Evolutionary conservation across 2,888 invertebrate species (phyloP), one percentile per base, ranked within the genome.

Genomic region (Zonitis immaculata): DNA sequence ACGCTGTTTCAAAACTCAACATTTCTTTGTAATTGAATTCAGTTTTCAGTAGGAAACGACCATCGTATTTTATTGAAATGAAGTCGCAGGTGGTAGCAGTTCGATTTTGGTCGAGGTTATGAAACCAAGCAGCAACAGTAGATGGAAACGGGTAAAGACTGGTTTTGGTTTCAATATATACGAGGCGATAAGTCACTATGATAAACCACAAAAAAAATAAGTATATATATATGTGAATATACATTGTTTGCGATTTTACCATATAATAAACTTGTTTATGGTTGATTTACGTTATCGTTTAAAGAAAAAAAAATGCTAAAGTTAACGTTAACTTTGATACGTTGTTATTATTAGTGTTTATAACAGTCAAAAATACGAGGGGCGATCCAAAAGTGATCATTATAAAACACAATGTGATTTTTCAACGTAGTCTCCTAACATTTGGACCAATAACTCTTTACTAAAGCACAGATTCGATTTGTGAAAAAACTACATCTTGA

Each of bases 41-140:
- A 63, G 62, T 67, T 66, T 65, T 64, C 63, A 61, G 18, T 18
- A 35, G 65, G 64, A 66, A 65, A 60, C 58, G 45, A 58, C 61
- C 63, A 63, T 66, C 68, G 66, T 72, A 71, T 71, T 72, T 71
- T 70, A 71, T 70, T 69, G 70, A 71, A 71, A 70, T 71, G 70
- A 71, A 71, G 71, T 70, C 68, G 70, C 72, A 72, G 71, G 71
- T 72, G 71, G 66, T 63, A 59, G 51, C 54, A 16, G 65, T 66
- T 66, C 65, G 65, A 66, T 65, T 66, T 35, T 61, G 62, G 62
- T 52, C 51, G 52, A 57, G 60, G 61, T 67, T 66, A 66, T 67
- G 65, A 66, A 65, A 60, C 64, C 52, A 32, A 35, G 35, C 35
- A 35, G 16, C 16, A 35, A 14, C 9, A 12, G 30, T n/a, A 12